Evolutionary conservation across 2,113 vertebrate species (phyloP).

Genomic region (Dipodomys spectabilis): DNA sequence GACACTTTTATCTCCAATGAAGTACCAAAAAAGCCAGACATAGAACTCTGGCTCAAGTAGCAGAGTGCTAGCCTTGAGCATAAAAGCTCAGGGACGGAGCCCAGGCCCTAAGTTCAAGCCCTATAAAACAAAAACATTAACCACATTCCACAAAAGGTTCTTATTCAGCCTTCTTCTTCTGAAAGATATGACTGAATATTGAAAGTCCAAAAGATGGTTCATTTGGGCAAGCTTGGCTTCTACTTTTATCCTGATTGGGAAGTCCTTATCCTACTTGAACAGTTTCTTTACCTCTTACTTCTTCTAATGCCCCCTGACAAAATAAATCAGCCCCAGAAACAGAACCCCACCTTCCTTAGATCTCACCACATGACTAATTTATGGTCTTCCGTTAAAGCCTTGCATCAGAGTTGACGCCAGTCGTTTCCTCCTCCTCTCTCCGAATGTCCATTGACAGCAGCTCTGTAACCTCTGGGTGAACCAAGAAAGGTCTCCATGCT

Average conservation of each 20-base stretch:
- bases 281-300: conserved; percentile 14
- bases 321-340: conserved; percentile 42
- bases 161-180: neutral
- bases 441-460: conserved; percentile 20
- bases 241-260: neutral
- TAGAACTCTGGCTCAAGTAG: no score
- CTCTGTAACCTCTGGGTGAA: conserved; percentile 63
- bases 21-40: no score
- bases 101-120: neutral
- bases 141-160: neutral
- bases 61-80: no score
- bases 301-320: neutral
- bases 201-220: neutral
- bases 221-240: neutral
- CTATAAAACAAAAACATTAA: neutral
- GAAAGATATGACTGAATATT: neutral
- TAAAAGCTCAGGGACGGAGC: no score
- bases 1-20: no score
- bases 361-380: conserved; percentile 57
- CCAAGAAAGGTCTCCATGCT: neutral
- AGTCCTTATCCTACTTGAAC: neutral
- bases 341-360: conserved; percentile 58
- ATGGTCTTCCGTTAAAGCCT: conserved; percentile 40
- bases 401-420: conserved; percentile 8
- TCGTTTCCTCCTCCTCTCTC: conserved; percentile 50